Percentiles rank a stretch among this genome's conserved stretches.
Conservation (phyloP, 2,888 invertebrate species). For the Theretra japonica region DNA sequence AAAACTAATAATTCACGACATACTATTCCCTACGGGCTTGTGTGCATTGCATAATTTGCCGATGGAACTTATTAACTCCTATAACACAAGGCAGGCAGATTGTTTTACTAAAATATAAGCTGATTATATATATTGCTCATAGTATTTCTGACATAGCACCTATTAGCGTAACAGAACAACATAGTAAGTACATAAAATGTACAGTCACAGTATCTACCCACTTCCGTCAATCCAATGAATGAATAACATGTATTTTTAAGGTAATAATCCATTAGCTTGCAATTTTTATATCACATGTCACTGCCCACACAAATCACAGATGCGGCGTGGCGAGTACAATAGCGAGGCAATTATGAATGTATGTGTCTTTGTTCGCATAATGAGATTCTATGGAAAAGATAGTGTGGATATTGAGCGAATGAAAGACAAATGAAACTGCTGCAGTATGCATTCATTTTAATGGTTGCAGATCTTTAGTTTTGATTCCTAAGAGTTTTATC, state of each 20-base stretch:
- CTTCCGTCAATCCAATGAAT: constrained; percentile 44
- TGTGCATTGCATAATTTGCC: no score
- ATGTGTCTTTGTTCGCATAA: neutral
- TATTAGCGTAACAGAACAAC: constrained; percentile 22
- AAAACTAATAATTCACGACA: no score
- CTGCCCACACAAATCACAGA: constrained; percentile 31
- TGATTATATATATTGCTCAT: neutral
- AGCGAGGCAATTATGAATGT: constrained; percentile 26
- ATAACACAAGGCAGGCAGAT: neutral
- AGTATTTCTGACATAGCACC: neutral
- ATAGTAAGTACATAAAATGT: constrained; percentile 33
- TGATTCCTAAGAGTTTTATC: no score
- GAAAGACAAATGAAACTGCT: neutral
- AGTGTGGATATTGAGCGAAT: neutral
- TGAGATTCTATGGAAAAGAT: neutral
- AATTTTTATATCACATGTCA: constrained; percentile 60
- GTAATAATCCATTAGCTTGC: constrained; percentile 60
- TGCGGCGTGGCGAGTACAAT: neutral
- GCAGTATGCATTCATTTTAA: neutral
- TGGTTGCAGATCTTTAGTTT: neutral
- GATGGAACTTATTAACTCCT: no score
- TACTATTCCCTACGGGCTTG: no score
- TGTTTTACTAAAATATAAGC: neutral
- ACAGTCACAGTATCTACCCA: constrained; percentile 40
- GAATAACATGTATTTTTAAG: constrained; percentile 51